Base-by-base conservation (phyloP, 2,888 invertebrate genomes). In the Cerceris ruficornis region DNA sequence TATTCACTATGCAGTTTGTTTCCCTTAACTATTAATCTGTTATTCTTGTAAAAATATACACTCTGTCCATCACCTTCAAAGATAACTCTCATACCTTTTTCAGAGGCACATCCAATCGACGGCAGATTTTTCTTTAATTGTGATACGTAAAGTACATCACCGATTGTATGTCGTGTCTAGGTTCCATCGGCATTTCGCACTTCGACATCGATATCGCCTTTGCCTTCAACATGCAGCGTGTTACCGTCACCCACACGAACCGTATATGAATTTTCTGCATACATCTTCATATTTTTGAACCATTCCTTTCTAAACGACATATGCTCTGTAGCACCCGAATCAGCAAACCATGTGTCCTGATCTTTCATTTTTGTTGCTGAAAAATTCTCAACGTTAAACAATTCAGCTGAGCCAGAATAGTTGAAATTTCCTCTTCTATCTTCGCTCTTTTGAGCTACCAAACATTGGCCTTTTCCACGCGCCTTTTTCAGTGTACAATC, bases 321-420 rank as follows among this genome's bases (percentile, higher is more conserved):
- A 62, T 62, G 66, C 7, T 42, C 13, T 7, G 66, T 55, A 6
- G 55, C 54, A 8, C 28, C 57, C 28, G 55, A 66, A 55, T 43
- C 66, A 11, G 57, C 43, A 66, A 13, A 55, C 46, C 57, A 66
- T 0, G 2, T 15, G 28, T 46, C 46, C 43, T 46, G n/a, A 15
- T 17, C 17, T 14, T 46, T 9, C 55, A 46, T 46, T 46, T 1
- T 13, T 2, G 46, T 11, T 46, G 13, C 13, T 1, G 46, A 5
- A 46, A 13, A 1, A 46, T 46, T 28, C 28, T 28, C 28, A 28
- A 28, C 28, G 28, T 28, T 28, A 28, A 28, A 28, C 28, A 28
- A 28, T 28, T 28, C 28, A 1, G 28, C 28, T 28, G 28, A 28
- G 4, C 28, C 28, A 4, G 28, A 28, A 28, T 28, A 28, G 28